Conservation (phyloP, 2,888 invertebrate genomes). For the Apamea crenata region DNA sequence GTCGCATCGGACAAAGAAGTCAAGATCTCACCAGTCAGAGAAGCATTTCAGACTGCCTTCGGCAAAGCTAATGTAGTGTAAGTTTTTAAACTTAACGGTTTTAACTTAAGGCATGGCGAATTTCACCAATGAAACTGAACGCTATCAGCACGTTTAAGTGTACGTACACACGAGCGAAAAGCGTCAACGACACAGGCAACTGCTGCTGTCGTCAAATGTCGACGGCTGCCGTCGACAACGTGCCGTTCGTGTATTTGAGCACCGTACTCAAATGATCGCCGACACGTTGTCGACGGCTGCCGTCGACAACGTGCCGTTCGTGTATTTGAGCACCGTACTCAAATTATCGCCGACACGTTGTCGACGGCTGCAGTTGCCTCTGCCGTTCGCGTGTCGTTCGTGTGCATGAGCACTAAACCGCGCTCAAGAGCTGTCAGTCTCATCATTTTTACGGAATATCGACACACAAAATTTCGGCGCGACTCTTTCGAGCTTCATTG, state of each 20-base stretch:
- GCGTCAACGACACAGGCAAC: too few relatives aligned
- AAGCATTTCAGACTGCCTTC: slow-evolving; percentile 95
- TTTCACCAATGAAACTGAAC: not conserved
- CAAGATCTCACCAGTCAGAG: slow-evolving; percentile 94
- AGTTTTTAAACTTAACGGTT: slow-evolving; percentile 71
- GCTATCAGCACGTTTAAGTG: not conserved
- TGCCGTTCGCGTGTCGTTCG: too few relatives aligned
- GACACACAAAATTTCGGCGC: not conserved
- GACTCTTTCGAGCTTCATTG: not conserved
- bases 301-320: too few relatives aligned
- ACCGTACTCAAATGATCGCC: too few relatives aligned
- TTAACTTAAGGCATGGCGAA: not conserved
- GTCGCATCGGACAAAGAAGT: slow-evolving; percentile 95
- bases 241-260: too few relatives aligned
- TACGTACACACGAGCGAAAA: too few relatives aligned
- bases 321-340: too few relatives aligned
- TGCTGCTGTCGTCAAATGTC: too few relatives aligned
- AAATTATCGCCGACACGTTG: too few relatives aligned
- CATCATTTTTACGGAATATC: not conserved
- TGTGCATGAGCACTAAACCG: not conserved
- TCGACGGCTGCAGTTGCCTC: too few relatives aligned
- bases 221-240: too few relatives aligned
- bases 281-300: too few relatives aligned
- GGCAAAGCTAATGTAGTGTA: slow-evolving; percentile 95
- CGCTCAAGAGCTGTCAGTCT: not conserved